Percentiles rank a stretch among this genome's conserved stretches.
phyloP scores from a whole-genome alignment of 1,140 invertebrate genomes.

The Holotrichia oblita region DNA sequence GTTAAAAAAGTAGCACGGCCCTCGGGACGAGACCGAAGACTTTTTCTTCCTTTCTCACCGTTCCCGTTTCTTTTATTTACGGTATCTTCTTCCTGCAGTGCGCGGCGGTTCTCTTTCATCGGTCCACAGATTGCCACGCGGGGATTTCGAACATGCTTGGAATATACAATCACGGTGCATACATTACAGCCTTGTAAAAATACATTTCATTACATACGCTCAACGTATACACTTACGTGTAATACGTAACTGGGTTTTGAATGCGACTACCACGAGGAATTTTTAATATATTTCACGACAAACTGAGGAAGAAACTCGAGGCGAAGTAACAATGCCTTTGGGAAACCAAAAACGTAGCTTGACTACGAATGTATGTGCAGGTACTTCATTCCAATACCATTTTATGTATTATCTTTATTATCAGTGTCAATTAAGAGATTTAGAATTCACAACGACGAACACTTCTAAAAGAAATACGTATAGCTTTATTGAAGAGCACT shows the following conservation, averaged over 20 bases:
- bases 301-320: neutral
- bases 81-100: neutral
- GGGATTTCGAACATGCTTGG: conserved; percentile 38
- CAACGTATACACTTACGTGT: conserved; percentile 27
- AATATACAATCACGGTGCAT: conserved; percentile 37
- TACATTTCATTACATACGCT: conserved; percentile 40
- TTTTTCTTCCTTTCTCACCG: neutral
- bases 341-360: conserved; percentile 1
- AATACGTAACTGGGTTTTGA: conserved; percentile 35
- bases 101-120: conserved; percentile 34
- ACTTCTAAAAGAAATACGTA: too few species aligned
- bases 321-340: neutral
- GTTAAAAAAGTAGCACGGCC: conserved; percentile 1
- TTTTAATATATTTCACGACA: conserved; percentile 30
- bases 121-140: conserved; percentile 39
- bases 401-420: too few species aligned
- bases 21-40: neutral
- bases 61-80: neutral
- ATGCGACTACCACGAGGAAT: conserved; percentile 16
- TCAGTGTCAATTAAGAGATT: too few species aligned
- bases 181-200: conserved; percentile 39
- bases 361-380: conserved; percentile 9
- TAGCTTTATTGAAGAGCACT: too few species aligned
- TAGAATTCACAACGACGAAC: too few species aligned
- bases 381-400: neutral